Conservation (phyloP, 2,797 vertebrate species). For the Oreortyx pictus region DNA sequence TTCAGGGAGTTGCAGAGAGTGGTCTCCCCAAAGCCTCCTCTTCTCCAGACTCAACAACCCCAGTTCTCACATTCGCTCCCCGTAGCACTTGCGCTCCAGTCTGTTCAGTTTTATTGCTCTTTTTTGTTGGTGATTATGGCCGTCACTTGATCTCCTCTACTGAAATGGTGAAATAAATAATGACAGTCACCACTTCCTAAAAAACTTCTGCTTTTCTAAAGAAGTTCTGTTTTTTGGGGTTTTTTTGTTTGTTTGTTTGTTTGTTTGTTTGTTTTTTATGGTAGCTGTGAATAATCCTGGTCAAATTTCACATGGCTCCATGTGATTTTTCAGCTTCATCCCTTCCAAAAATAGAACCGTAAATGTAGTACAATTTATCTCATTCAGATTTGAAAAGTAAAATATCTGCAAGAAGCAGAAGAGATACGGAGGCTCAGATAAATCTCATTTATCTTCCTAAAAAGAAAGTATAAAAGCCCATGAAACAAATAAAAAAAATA, state of each 20-base stretch:
- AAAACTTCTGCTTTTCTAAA: background rate
- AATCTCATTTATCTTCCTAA: background rate
- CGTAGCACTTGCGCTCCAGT: no score
- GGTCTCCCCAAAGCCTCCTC: no score
- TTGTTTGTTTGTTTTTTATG: no score
- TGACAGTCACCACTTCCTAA: background rate
- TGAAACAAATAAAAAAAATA: background rate
- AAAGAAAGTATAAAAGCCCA: background rate
- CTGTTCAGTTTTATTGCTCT: no score
- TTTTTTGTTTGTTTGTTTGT: no score
- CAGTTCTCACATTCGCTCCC: no score
- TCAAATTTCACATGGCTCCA: background rate
- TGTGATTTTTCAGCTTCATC: background rate
- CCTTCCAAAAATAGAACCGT: background rate
- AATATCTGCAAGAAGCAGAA: background rate
- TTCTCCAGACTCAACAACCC: no score
- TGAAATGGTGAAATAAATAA: background rate
- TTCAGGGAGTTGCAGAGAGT: no score
- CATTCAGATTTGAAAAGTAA: background rate
- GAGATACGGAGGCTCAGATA: background rate
- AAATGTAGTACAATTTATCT: background rate
- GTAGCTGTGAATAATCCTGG: background rate
- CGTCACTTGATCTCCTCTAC: background rate
- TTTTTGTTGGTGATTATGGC: background rate
- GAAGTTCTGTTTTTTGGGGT: background rate